A percentile compares a stretch with the other conserved stretches of the same genome.
These are phyloP conservation scores for Ficedula albicollis DNA, from an alignment of 2,797 vertebrate genomes.

Conservation along the genomic window DNA sequence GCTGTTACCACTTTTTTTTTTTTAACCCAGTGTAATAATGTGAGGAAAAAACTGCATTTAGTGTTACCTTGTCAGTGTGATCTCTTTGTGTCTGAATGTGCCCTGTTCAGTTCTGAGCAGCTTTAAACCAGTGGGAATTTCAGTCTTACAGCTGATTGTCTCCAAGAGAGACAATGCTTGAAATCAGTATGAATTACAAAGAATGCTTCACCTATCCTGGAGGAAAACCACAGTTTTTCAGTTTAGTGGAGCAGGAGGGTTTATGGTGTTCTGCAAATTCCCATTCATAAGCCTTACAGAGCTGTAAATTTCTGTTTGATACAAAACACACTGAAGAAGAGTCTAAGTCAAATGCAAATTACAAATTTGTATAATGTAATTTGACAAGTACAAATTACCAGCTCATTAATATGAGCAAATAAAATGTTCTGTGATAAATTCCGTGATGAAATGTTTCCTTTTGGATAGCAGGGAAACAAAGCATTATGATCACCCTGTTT, in stretches of 20 bases:
- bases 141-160: constrained; percentile 12
- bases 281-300: not conserved
- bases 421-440: not conserved
- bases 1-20: constrained; percentile 82
- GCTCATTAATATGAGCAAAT: not conserved
- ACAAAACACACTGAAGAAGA: not conserved
- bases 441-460: not conserved
- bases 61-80: constrained; percentile 75
- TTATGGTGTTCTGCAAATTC: not conserved
- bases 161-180: not conserved
- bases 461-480: not conserved
- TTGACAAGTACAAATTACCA: not conserved
- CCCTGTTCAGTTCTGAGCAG: constrained; percentile 25
- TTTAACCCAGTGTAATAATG: constrained; percentile 76
- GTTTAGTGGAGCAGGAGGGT: not conserved
- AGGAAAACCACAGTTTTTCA: not conserved
- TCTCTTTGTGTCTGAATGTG: constrained; percentile 73
- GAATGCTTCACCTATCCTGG: not conserved
- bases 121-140: constrained; percentile 72
- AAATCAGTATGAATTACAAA: not conserved
- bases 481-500: not conserved
- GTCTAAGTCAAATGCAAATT: not conserved
- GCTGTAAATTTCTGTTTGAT: not conserved
- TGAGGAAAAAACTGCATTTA: constrained; percentile 77
- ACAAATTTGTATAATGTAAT: not conserved